phyloP scores from a whole-genome alignment of 2,113 vertebrate species.

The Syngnathus typhle region DNA sequence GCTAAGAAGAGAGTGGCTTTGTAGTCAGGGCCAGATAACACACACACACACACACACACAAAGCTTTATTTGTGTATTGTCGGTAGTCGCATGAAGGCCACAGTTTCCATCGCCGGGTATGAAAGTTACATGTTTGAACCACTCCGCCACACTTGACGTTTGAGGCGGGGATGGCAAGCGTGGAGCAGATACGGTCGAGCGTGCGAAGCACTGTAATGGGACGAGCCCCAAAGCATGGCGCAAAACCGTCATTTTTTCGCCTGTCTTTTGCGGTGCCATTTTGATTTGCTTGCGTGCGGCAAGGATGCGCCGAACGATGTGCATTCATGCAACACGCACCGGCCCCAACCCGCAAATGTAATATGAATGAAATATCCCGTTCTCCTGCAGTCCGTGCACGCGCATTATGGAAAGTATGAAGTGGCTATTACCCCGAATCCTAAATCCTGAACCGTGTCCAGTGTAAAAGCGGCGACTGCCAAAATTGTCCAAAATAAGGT shows the following conservation, averaged over 20 bases:
- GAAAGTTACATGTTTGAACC: constrained; percentile 71
- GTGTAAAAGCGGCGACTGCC: background rate
- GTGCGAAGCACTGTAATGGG: constrained; percentile 68
- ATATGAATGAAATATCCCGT: background rate
- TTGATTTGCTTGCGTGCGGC: too few species aligned
- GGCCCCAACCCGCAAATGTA: background rate
- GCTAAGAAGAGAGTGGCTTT: constrained; percentile 67
- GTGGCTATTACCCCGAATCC: background rate
- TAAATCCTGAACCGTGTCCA: background rate
- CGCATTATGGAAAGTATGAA: background rate
- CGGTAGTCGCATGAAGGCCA: constrained; percentile 10
- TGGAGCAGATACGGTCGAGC: constrained; percentile 62
- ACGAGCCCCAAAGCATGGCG: constrained; percentile 49
- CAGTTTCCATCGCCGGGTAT: constrained; percentile 38
- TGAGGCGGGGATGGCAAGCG: constrained; percentile 62
- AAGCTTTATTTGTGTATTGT: constrained; percentile 1
- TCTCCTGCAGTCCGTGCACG: background rate
- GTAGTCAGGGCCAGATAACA: constrained; percentile 64
- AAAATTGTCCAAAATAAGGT: background rate
- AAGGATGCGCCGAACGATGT: too few species aligned
- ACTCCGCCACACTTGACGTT: constrained; percentile 61
- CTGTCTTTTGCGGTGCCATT: background rate
- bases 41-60: constrained; percentile 34
- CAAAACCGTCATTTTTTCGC: background rate
- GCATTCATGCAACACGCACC: background rate